These are phyloP conservation scores for Diadumene lineata DNA, from an alignment of 92 coral and sea anemone genomes.

Conservation along the genomic window DNA sequence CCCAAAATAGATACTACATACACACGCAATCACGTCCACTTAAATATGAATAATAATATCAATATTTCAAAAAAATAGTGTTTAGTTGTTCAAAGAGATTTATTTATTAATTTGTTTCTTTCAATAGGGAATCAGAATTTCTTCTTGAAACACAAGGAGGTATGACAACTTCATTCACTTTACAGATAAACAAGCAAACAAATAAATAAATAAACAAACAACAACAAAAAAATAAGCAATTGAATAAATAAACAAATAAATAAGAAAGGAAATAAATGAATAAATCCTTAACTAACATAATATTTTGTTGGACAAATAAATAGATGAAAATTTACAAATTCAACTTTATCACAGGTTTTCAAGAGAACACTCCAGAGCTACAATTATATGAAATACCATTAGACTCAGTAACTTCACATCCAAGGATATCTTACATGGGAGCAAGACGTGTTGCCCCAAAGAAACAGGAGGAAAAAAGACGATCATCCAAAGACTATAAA, in stretches of 20 bases:
- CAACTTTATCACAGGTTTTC: constrained; percentile 50
- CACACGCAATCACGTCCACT: no score
- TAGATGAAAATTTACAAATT: no score
- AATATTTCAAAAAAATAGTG: not conserved
- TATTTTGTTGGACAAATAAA: no score
- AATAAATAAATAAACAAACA: not conserved
- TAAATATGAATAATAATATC: no score
- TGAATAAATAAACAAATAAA: not conserved
- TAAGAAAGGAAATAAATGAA: no score
- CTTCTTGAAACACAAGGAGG: constrained; percentile 76
- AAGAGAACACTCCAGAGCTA: constrained; percentile 67
- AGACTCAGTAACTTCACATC: constrained; percentile 69
- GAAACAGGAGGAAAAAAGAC: constrained; percentile 35
- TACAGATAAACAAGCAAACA: not conserved
- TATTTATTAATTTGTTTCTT: not conserved
- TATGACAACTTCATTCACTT: not conserved
- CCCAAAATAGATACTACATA: not conserved
- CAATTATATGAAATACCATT: constrained; percentile 93
- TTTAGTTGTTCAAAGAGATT: not conserved
- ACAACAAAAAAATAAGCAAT: not conserved
- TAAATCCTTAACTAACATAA: no score
- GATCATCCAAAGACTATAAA: constrained; percentile 24
- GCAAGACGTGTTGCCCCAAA: constrained; percentile 72
- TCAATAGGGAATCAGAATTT: constrained; percentile 76
- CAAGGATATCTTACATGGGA: constrained; percentile 66